Evolutionary conservation across 2,113 vertebrate genomes (phyloP), one percentile per base, ranked within the genome.

Genomic region (Lepisosteus osseus): DNA sequence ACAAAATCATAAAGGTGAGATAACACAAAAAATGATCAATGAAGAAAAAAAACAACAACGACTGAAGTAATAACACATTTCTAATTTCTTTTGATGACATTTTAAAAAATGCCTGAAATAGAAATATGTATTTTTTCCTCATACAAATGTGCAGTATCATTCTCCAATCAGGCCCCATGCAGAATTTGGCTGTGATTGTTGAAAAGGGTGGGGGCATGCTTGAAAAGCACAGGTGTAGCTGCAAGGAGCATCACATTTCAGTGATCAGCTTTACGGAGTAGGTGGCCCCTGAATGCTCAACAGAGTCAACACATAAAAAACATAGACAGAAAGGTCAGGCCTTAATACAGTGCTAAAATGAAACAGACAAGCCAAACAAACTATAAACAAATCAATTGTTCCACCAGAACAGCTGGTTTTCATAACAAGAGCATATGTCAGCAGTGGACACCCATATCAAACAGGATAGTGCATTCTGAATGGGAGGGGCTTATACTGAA

Each of bases 371-470:
- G 14, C 17, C 59, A 64, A 56, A 68, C 68, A 76, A 67, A 79
- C 71, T 81, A 77, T 80, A 87, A 84, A 84, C 77, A 72, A 72
- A 72, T 77, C 80, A 72, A 78, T 84, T 87, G 82, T 84, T 77
- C 77, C 65, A 66, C 74, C 74, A 69, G 29, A 82, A 81, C 87
- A 89, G 87, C 86, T 90, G 86, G 81, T 77, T 90, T 86, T 88
- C 79, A 90, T 87, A 80, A 75, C 75, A 80, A 85, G 55, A 80
- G 74, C 83, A 78, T 78, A 75, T 85, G 82, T 83, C 83, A 78
- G 82, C 79, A 77, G 57, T 65, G 40, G 69, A 78, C 54, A 59
- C 56, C 51, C 76, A 74, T 29, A 9, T 71, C 62, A 73, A 59
- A 59, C 61, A 71, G 67, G 57, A n/a, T 12, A 62, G 61, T 65